Conservation (phyloP, 2,797 vertebrate genomes). For the Enteromius unitaeniatus region DNA sequence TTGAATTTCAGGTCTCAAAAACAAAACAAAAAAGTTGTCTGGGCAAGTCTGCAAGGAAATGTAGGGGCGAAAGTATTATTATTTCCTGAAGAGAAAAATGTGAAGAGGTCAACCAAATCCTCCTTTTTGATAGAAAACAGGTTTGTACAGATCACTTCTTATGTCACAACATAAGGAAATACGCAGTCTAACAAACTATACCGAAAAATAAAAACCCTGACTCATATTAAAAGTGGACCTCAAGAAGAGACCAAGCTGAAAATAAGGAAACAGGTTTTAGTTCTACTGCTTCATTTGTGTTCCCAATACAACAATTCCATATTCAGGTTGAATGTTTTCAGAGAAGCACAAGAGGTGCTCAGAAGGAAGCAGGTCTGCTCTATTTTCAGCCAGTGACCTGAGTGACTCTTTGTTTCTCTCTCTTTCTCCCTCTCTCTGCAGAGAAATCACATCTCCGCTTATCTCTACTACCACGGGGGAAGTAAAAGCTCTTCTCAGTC, state of each 20-base stretch:
- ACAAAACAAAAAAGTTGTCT: too few species aligned
- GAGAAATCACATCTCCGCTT: slow-evolving; percentile 22
- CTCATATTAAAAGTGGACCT: background rate
- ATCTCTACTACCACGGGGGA: slow-evolving; percentile 5
- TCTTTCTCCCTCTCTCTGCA: slow-evolving; percentile 3
- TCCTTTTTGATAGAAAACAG: background rate
- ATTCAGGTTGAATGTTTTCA: background rate
- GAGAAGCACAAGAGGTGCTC: slow-evolving; percentile 17
- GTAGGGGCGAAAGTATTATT: background rate
- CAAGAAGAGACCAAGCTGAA: background rate
- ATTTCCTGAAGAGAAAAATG: background rate
- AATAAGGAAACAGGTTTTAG: background rate
- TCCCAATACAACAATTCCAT: background rate
- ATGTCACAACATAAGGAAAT: background rate
- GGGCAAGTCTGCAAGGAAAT: too few species aligned
- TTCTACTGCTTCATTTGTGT: background rate
- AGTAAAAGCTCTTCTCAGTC: slow-evolving; percentile 25
- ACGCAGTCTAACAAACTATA: background rate
- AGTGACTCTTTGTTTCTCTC: background rate
- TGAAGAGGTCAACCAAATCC: background rate
- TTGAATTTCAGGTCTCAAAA: too few species aligned
- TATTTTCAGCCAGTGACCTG: slow-evolving; percentile 6
- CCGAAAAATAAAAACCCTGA: background rate
- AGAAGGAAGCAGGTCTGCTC: background rate
- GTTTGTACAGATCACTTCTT: background rate